Percentiles rank a stretch among this genome's conserved stretches.
Conservation (phyloP, 2,797 vertebrate genomes). For the Lophotriccus pileatus region DNA sequence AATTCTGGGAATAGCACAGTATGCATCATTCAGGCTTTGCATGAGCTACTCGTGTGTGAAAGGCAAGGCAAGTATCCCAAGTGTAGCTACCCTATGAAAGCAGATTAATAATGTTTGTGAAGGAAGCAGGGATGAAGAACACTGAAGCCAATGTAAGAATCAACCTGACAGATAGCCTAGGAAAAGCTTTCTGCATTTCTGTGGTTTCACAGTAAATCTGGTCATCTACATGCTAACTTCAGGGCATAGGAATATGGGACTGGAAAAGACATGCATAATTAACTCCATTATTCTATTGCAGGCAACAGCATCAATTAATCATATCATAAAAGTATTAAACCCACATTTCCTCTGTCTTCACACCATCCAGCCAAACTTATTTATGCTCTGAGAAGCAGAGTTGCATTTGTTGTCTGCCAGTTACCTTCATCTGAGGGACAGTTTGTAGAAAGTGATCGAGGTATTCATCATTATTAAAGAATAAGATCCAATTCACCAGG, state of each 20-base stretch:
- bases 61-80: background rate
- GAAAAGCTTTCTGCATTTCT: background rate
- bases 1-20: background rate
- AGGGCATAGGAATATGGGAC: background rate
- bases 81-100: background rate
- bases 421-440: background rate
- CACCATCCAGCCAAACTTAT: background rate
- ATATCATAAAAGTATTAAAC: background rate
- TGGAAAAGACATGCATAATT: background rate
- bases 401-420: background rate
- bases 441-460: background rate
- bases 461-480: background rate
- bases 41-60: background rate
- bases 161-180: background rate
- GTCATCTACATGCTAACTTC: background rate
- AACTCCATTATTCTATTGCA: slow-evolving; percentile 4
- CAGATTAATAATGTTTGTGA: background rate
- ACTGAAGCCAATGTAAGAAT: background rate
- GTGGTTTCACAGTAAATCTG: background rate
- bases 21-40: background rate
- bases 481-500: background rate
- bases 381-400: background rate
- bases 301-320: background rate
- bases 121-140: background rate
- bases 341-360: background rate